Evolutionary conservation across 2,113 vertebrate species (phyloP).

Genomic region (Ceyx margarethae): DNA sequence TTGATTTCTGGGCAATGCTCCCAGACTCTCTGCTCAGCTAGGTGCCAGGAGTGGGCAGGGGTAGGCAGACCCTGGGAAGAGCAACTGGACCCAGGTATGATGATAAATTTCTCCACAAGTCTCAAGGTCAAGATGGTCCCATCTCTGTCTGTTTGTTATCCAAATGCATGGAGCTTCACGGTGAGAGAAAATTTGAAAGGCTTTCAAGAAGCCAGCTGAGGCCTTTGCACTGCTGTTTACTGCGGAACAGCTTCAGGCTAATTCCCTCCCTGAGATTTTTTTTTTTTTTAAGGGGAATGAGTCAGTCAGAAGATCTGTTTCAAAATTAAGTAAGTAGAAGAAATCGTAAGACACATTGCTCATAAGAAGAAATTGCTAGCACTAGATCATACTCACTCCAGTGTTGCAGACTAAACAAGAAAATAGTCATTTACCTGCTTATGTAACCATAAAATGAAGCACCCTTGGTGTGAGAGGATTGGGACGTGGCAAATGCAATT

Average conservation of each 20-base stretch:
- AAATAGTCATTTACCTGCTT: constrained; percentile 22
- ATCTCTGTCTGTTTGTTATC: not conserved
- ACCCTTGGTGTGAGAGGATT: not conserved
- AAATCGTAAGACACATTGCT: constrained; percentile 10
- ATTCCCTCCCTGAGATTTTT: not conserved
- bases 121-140: not conserved
- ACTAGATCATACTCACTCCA: not conserved
- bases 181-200: not conserved
- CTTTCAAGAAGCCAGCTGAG: not conserved
- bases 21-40: not conserved
- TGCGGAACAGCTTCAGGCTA: not conserved
- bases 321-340: not conserved
- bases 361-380: not conserved
- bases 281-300: constrained; percentile 17
- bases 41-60: not conserved
- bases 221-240: not conserved
- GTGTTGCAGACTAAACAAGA: not conserved
- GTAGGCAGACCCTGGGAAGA: not conserved
- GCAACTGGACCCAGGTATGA: not conserved
- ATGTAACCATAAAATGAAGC: not conserved
- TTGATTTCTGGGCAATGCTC: not conserved
- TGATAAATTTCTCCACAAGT: not conserved
- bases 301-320: constrained; percentile 35
- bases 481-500: not conserved
- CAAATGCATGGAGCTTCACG: not conserved